Conservation (phyloP, 2,113 vertebrate genomes). For the Camelus dromedarius region DNA sequence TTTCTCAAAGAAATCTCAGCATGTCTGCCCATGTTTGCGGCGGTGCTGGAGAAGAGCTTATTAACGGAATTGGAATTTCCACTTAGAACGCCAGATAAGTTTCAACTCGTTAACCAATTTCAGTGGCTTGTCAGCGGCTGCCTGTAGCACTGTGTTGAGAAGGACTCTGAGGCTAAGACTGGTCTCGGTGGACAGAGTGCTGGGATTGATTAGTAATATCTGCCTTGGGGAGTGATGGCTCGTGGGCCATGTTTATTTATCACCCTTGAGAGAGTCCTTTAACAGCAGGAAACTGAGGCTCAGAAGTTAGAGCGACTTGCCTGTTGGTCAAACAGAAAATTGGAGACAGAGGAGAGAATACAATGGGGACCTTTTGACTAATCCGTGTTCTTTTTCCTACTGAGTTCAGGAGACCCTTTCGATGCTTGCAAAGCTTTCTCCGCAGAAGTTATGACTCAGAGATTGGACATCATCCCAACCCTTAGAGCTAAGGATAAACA, state of each 20-base stretch:
- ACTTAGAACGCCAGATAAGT: background rate
- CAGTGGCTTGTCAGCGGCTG: background rate
- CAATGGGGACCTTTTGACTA: background rate
- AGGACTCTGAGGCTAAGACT: background rate
- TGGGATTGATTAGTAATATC: background rate
- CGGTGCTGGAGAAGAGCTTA: background rate
- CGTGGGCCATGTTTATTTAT: accelerated
- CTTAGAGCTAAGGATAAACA: background rate
- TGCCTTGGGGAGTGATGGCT: background rate
- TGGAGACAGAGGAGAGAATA: background rate
- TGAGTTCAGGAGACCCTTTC: background rate
- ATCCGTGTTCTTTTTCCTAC: background rate
- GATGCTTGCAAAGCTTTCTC: background rate
- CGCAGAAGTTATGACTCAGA: background rate
- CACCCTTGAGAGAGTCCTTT: background rate
- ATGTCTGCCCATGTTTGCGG: background rate
- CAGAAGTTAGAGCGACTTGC: background rate
- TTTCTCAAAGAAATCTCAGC: background rate
- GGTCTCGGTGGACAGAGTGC: background rate
- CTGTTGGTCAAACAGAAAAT: background rate
- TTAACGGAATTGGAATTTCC: accelerated
- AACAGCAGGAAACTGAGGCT: background rate
- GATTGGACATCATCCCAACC: background rate
- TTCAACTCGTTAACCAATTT: background rate
- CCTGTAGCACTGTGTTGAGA: background rate